A percentile compares a stretch with the other conserved stretches of the same genome.
These are phyloP conservation scores for Plutomurus gul DNA, from an alignment of 1,140 invertebrate species.

Conservation along the genomic window DNA sequence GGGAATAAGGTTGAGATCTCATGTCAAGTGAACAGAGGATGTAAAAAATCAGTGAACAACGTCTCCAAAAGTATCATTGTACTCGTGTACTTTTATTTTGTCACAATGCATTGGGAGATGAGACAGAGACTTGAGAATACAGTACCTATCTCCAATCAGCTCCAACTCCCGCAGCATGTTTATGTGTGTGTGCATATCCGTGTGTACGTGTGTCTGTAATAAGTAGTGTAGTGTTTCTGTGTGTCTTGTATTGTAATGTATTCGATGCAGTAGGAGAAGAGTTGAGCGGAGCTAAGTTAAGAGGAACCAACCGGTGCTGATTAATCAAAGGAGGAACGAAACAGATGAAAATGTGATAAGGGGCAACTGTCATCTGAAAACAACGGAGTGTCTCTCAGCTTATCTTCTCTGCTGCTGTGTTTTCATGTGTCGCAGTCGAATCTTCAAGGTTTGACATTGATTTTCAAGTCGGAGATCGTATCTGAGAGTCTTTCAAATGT, in stretches of 20 bases:
- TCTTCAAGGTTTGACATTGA: slow-evolving; percentile 47
- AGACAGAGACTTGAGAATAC: background rate
- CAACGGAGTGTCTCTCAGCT: slow-evolving; percentile 34
- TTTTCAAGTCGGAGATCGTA: slow-evolving; percentile 50
- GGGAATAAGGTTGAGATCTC: slow-evolving; percentile 15
- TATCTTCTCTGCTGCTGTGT: slow-evolving; percentile 34
- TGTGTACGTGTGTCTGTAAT: background rate
- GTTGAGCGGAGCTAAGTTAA: slow-evolving; percentile 4
- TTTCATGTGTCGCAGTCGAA: slow-evolving; percentile 42
- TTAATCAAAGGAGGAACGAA: slow-evolving; percentile 46
- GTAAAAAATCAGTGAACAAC: background rate
- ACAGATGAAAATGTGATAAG: slow-evolving; percentile 46
- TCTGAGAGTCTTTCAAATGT: slow-evolving; percentile 50
- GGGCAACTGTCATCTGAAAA: slow-evolving; percentile 47
- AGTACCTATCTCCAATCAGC: too few relatives aligned
- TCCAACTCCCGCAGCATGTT: background rate
- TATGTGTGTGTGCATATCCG: background rate
- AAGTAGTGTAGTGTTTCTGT: background rate
- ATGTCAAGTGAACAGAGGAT: background rate
- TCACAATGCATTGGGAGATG: slow-evolving; percentile 7
- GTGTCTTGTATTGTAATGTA: background rate
- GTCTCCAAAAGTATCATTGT: background rate
- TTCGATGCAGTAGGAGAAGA: background rate
- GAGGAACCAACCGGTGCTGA: slow-evolving; percentile 39
- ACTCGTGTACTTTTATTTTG: slow-evolving; percentile 18